Percentiles rank a stretch among this genome's conserved stretches.
Conservation (phyloP, 2,888 invertebrate species). For the Thyatira batis region DNA sequence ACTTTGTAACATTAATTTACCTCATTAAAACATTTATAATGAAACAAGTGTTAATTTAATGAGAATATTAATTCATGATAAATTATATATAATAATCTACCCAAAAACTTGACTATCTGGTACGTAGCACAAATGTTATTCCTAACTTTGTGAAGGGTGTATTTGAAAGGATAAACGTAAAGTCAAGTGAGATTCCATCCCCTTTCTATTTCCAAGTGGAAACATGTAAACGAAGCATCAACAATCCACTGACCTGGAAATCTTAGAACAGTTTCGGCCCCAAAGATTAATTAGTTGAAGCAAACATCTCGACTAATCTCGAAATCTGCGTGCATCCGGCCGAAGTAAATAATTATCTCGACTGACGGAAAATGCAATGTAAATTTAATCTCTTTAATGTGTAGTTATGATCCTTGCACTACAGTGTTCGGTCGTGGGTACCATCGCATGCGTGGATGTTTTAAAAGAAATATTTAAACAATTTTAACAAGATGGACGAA, state of each 20-base stretch:
- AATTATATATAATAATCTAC: background rate
- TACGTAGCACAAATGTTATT: background rate
- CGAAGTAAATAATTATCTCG: conserved; percentile 72
- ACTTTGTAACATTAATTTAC: too few relatives aligned
- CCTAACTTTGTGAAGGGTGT: background rate
- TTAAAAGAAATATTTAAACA: conserved; percentile 25
- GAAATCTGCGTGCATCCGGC: conserved; percentile 69
- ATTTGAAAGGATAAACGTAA: background rate
- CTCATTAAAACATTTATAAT: background rate
- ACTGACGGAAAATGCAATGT: conserved; percentile 63
- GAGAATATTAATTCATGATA: too few relatives aligned
- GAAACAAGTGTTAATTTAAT: too few relatives aligned
- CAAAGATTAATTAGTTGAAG: conserved; percentile 73
- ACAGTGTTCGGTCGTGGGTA: conserved; percentile 57
- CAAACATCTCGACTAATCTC: conserved; percentile 70
- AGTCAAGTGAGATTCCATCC: conserved; percentile 10
- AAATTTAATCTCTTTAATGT: conserved; percentile 61
- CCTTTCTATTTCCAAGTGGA: conserved; percentile 41
- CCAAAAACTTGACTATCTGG: background rate
- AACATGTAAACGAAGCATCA: conserved; percentile 50
- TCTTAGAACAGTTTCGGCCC: conserved; percentile 53
- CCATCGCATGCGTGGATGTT: conserved; percentile 39
- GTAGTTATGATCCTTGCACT: conserved; percentile 56
- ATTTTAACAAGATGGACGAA: conserved; percentile 32
- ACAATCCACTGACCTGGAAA: conserved; percentile 65